phyloP scores from a whole-genome alignment of 2,888 invertebrate genomes.

The Dryobotodes eremita region DNA sequence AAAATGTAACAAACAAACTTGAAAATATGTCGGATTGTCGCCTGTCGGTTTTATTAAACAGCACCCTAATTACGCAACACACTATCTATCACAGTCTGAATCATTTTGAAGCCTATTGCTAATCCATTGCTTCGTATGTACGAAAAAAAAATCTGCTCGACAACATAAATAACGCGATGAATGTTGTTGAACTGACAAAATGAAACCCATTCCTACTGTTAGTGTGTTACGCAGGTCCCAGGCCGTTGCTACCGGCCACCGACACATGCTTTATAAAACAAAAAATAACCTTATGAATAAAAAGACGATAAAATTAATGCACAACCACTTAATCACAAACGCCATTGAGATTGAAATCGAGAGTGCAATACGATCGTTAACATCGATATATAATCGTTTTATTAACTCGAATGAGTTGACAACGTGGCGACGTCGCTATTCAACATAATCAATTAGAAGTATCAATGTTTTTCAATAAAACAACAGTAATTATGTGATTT shows the following conservation, averaged over 20 bases:
- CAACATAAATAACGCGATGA: too few species aligned
- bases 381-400: conserved; percentile 15
- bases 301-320: conserved; percentile 25
- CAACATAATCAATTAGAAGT: not conserved
- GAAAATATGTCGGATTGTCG: not conserved
- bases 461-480: not conserved
- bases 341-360: conserved; percentile 42
- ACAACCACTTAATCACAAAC: conserved; percentile 9
- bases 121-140: too few species aligned
- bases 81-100: too few species aligned
- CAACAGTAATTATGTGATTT: conserved; percentile 13
- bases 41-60: not conserved
- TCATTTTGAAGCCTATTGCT: too few species aligned
- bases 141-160: too few species aligned
- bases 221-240: too few species aligned
- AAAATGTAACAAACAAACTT: not conserved
- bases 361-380: conserved; percentile 27
- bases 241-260: not conserved
- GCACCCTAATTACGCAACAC: too few species aligned
- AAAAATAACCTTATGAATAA: conserved; percentile 15
- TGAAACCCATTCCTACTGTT: too few species aligned
- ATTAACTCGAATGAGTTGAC: conserved; percentile 19
- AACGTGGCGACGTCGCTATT: not conserved
- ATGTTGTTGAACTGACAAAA: too few species aligned
- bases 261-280: not conserved